Evolutionary conservation across 2,113 vertebrate genomes (phyloP).

Genomic region (Xiphophorus couchianus): DNA sequence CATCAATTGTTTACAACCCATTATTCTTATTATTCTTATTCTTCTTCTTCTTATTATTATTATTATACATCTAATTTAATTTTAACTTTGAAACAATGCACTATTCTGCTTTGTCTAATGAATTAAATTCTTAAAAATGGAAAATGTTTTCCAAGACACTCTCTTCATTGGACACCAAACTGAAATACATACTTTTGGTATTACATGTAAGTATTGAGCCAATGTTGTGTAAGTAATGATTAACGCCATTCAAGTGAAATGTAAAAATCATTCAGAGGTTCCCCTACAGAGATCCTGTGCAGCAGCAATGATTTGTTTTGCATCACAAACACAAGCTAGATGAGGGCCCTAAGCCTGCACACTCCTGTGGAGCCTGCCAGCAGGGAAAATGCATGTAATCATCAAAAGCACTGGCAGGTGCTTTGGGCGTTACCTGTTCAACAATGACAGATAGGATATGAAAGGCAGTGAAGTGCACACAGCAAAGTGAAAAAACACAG

Average conservation of each 20-base stretch:
- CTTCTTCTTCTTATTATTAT: no score
- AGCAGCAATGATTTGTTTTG: slow-evolving; percentile 37
- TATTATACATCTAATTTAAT: no score
- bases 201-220: not conserved
- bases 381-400: slow-evolving; percentile 65
- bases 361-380: slow-evolving; percentile 39
- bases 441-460: slow-evolving; percentile 48
- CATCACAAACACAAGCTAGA: slow-evolving; percentile 67
- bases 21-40: not conserved
- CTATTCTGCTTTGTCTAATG: no score
- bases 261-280: slow-evolving; percentile 10
- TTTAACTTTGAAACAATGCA: no score
- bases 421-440: slow-evolving; percentile 61
- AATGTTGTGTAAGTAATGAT: slow-evolving; percentile 5
- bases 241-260: not conserved
- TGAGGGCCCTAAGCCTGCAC: slow-evolving; percentile 47
- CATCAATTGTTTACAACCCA: not conserved
- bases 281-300: slow-evolving; percentile 25
- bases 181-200: no score
- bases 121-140: no score
- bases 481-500: slow-evolving; percentile 15
- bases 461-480: slow-evolving; percentile 35
- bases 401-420: slow-evolving; percentile 45
- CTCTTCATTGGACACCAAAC: no score
- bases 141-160: no score